phyloP scores from a whole-genome alignment of 2,113 vertebrate genomes.

The Columba janthina region DNA sequence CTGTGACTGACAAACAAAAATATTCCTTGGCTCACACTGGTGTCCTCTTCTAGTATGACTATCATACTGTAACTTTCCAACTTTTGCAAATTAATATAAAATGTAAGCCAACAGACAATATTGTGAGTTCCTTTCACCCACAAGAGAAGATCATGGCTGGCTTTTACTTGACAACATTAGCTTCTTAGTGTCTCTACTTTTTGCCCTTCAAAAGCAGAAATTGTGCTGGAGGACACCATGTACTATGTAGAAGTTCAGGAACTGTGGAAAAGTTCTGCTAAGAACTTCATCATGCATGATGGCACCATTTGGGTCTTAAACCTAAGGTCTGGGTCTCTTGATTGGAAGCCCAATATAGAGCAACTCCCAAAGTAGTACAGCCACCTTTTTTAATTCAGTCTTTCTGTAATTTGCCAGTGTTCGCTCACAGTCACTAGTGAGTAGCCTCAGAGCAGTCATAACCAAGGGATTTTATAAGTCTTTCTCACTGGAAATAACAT shows the following conservation, averaged over 20 bases:
- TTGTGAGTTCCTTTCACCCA: background rate
- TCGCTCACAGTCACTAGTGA: background rate
- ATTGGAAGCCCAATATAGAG: background rate
- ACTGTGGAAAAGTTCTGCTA: background rate
- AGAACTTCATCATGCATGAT: background rate
- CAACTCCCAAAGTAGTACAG: background rate
- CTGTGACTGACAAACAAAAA: background rate
- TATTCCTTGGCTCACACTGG: background rate
- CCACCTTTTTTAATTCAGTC: background rate
- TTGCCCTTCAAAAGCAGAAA: background rate
- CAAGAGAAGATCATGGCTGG: background rate
- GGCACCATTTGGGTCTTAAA: background rate
- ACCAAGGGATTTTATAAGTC: background rate
- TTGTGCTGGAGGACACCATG: background rate
- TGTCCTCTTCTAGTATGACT: background rate
- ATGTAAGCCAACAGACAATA: background rate
- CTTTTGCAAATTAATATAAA: background rate
- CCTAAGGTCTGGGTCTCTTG: background rate
- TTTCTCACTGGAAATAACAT: background rate
- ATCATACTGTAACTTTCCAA: background rate
- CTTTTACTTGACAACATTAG: background rate
- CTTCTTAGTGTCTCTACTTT: background rate
- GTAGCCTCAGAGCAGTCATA: background rate
- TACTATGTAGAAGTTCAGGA: background rate
- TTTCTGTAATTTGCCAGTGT: background rate